Base-by-base conservation (phyloP, 2,113 vertebrate species). In the Cathartes aura region DNA sequence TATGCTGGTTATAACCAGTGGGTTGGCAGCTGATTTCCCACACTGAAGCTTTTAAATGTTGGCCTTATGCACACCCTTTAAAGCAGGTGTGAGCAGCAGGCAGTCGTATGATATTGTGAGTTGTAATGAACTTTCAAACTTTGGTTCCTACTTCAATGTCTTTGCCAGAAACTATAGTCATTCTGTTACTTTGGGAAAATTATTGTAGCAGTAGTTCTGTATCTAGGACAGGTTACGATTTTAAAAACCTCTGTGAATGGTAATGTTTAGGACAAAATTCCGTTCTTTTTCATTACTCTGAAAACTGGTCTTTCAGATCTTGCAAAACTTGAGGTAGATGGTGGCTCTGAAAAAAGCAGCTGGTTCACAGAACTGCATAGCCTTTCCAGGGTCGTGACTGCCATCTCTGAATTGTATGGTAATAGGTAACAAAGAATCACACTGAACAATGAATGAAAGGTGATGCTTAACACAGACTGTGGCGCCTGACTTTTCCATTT, bases 181-280 rank as follows among this genome's bases (percentile, higher is more conserved):
- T 64, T 50, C 27, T 21, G 2, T 38, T 67, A 30, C 15, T 66
- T 55, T 34, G 38, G 43, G 62, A 32, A 45, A 81, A 20, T 66
- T 80, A 6, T 5, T 55, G 30, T 23, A 26, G 38, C 43, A 55
- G 1, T 18, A 23, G 27, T 67, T 56, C 4, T 84, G 32, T 34
- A 12, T 38, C 7, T 19, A 45, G 55, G 21, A 2, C 1, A 0
- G 24, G 8, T 45, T 64, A 4, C 2, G 8, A 13, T 53, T 58
- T 43, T 29, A 34, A 43, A 68, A 14, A 13, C 2, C 8, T 47
- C 29, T 64, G 0, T 11, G 34, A 76, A 34, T 32, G 14, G 1
- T 30, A 5, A 18, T 19, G 4, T 16, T 58, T 23, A 58, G 67
- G 45, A 15, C 5, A 19, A 17, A 68, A 58, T 17, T n/a, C 7